phyloP scores from a whole-genome alignment of 2,113 vertebrate species.

The Fregetta grallaria region DNA sequence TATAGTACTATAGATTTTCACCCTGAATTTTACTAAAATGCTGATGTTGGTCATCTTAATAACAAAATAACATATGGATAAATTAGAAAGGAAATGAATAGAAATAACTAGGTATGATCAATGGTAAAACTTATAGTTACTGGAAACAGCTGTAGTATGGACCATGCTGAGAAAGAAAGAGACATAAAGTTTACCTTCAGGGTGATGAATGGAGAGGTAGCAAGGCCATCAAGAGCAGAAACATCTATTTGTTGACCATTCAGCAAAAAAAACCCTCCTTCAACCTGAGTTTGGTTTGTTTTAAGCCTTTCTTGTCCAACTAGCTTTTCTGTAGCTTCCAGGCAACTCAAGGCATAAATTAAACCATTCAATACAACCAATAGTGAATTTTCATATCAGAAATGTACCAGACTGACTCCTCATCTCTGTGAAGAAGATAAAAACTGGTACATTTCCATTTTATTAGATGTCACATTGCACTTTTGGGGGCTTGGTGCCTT shows the following conservation, averaged over 20 bases:
- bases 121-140: background rate
- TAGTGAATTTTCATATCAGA: background rate
- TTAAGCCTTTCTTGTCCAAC: background rate
- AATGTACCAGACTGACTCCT: background rate
- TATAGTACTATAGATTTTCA: background rate
- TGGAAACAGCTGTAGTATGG: background rate
- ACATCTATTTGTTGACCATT: background rate
- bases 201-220: background rate
- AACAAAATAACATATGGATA: background rate
- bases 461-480: background rate
- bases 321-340: background rate
- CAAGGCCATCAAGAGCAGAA: background rate
- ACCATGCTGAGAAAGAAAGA: background rate
- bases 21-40: background rate
- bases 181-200: background rate
- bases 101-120: background rate
- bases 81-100: background rate
- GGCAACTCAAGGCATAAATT: background rate
- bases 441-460: background rate
- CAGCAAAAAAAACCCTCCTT: background rate
- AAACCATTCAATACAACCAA: background rate
- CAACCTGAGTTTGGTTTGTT: background rate
- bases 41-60: background rate
- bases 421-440: background rate
- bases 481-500: background rate